Percentiles rank a stretch among this genome's conserved stretches.
These are phyloP conservation scores for Petrosia ficiformis DNA, from an alignment of 37 sponge, comb jelly and placozoan genomes.

Conservation along the genomic window DNA sequence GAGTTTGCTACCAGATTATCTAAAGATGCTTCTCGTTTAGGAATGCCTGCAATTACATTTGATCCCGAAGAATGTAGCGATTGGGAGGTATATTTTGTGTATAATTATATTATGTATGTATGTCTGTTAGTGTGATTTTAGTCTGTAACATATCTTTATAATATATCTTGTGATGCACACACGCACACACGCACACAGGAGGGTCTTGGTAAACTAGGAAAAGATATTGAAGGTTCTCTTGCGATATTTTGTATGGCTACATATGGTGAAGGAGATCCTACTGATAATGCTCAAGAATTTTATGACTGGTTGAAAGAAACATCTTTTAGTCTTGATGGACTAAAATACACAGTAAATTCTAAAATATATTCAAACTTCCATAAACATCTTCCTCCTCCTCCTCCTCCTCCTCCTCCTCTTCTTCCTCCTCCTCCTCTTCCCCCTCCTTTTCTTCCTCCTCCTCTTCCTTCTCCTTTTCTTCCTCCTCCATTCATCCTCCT, in stretches of 20 bases:
- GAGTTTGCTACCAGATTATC: conserved; percentile 89
- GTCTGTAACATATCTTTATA: background rate
- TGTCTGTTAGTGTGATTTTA: no score
- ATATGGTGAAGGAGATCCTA: conserved; percentile 98
- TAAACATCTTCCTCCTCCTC: no score
- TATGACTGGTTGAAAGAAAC: conserved; percentile 78
- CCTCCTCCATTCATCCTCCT: no score
- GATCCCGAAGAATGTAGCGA: conserved; percentile 94
- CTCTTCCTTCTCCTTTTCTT: background rate
- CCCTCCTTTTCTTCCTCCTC: background rate
- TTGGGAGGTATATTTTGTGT: no score
- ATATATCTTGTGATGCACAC: background rate
- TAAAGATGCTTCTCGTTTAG: conserved; percentile 82
- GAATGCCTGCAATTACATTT: conserved; percentile 80
- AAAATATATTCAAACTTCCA: no score
- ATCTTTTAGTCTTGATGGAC: conserved; percentile 3
- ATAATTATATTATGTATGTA: no score
- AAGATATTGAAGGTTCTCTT: conserved; percentile 68
- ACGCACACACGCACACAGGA: conserved; percentile 45
- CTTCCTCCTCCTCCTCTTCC: background rate
- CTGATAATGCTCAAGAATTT: conserved; percentile 92
- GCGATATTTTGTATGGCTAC: conserved; percentile 93
- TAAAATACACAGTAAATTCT: conserved; percentile 20
- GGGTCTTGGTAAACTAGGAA: conserved; percentile 51
- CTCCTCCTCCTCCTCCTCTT: background rate